Evolutionary conservation across 2,113 vertebrate genomes (phyloP).

Genomic region (Pelusios castaneus): DNA sequence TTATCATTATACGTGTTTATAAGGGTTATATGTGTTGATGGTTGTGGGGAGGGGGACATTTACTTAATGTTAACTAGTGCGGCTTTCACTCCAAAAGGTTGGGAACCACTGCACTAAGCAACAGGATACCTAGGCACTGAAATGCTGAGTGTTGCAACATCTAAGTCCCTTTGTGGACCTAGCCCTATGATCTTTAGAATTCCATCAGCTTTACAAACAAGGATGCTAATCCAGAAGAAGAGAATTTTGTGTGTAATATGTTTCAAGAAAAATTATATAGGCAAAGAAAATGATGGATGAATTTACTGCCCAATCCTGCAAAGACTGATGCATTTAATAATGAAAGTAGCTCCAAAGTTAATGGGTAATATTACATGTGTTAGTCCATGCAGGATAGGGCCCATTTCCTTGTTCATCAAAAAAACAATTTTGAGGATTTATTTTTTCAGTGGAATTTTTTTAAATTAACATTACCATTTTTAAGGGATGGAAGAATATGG

Average conservation of each 20-base stretch:
- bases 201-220: not conserved
- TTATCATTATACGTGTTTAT: no score
- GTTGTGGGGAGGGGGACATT: no score
- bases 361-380: not conserved
- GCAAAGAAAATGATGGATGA: not conserved
- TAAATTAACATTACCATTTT: not conserved
- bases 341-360: not conserved
- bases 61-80: no score
- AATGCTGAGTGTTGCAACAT: not conserved
- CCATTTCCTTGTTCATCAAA: not conserved
- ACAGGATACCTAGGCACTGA: no score
- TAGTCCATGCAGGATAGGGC: not conserved
- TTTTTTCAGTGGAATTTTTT: not conserved
- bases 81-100: no score
- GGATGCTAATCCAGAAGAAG: not conserved
- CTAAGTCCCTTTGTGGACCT: not conserved
- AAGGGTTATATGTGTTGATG: no score
- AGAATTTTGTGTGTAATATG: not conserved
- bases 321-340: not conserved
- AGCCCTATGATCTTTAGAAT: not conserved
- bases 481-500: constrained; percentile 4
- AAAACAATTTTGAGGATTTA: not conserved
- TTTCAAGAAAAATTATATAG: not conserved
- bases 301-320: not conserved
- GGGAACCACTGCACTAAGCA: no score